These are phyloP conservation scores for Scotopteryx bipunctaria DNA, from an alignment of 2,888 invertebrate species.

Conservation along the genomic window DNA sequence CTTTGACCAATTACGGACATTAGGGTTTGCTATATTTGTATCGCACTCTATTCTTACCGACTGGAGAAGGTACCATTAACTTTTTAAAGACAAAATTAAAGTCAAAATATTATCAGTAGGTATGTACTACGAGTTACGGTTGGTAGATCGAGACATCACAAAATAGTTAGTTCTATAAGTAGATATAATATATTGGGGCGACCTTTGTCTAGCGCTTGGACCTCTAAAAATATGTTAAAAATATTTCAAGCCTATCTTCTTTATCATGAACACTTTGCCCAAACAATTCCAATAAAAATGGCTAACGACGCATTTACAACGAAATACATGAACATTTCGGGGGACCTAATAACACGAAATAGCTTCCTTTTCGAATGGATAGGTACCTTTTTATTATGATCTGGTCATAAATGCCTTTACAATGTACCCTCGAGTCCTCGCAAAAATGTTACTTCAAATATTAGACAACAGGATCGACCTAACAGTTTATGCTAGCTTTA, in stretches of 20 bases:
- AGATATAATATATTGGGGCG: too few species aligned
- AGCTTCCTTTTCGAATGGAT: constrained; percentile 44
- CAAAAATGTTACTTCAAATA: constrained; percentile 35
- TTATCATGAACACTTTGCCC: neutral
- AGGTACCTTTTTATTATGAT: constrained; percentile 41
- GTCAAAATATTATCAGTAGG: too few species aligned
- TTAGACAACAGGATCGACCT: constrained; percentile 27
- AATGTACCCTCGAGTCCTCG: constrained; percentile 33
- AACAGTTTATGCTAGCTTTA: constrained; percentile 50
- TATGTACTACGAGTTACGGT: too few species aligned
- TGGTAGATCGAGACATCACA: too few species aligned
- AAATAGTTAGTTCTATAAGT: too few species aligned
- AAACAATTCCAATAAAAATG: constrained; percentile 35
- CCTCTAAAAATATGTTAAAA: too few species aligned
- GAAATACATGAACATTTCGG: constrained; percentile 42
- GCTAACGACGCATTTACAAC: constrained; percentile 36
- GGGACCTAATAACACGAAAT: constrained; percentile 43
- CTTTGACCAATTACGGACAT: neutral
- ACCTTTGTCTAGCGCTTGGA: too few species aligned
- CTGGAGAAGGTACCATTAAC: too few species aligned
- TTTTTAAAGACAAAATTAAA: too few species aligned
- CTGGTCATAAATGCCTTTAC: constrained; percentile 47
- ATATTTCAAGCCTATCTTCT: too few species aligned
- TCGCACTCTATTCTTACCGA: too few species aligned
- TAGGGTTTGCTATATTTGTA: neutral